These are phyloP conservation scores for Aquatica leii DNA, from an alignment of 2,888 invertebrate genomes.

Conservation along the genomic window DNA sequence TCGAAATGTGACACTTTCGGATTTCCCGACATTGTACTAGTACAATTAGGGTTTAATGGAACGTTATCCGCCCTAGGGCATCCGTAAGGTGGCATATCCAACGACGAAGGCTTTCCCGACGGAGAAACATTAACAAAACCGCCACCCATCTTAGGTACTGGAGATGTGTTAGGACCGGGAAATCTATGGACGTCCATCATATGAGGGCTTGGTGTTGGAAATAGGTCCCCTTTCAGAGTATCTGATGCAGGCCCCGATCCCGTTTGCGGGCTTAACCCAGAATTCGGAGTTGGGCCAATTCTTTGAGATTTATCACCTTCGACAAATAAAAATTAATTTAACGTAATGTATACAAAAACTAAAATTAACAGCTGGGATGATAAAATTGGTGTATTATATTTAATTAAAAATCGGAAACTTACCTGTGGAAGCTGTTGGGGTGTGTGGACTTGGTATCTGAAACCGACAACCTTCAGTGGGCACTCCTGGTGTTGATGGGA, in stretches of 20 bases:
- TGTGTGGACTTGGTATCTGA: slow-evolving; percentile 64
- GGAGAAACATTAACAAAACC: slow-evolving; percentile 61
- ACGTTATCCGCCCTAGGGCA: slow-evolving; percentile 68
- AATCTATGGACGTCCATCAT: slow-evolving; percentile 64
- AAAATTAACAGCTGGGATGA: background rate
- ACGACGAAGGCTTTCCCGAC: slow-evolving; percentile 55
- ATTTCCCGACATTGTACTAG: slow-evolving; percentile 64
- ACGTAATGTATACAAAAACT: background rate
- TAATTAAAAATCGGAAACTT: background rate
- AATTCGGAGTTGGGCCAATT: slow-evolving; percentile 50
- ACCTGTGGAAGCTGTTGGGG: slow-evolving; percentile 52
- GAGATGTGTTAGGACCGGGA: slow-evolving; percentile 60
- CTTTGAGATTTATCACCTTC: slow-evolving; percentile 56
- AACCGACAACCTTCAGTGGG: slow-evolving; percentile 61
- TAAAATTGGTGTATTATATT: background rate
- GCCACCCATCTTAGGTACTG: slow-evolving; percentile 58
- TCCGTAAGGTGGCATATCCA: slow-evolving; percentile 59
- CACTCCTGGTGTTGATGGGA: slow-evolving; percentile 57
- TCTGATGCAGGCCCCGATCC: slow-evolving; percentile 58
- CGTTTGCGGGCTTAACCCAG: slow-evolving; percentile 59
- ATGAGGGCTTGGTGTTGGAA: slow-evolving; percentile 58
- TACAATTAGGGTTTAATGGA: slow-evolving; percentile 72
- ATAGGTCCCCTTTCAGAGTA: slow-evolving; percentile 57
- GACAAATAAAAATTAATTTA: slow-evolving; percentile 8
- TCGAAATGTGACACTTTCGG: slow-evolving; percentile 81